These are phyloP conservation scores for Pachyuromys duprasi DNA, from an alignment of 2,797 vertebrate species.

Conservation along the genomic window DNA sequence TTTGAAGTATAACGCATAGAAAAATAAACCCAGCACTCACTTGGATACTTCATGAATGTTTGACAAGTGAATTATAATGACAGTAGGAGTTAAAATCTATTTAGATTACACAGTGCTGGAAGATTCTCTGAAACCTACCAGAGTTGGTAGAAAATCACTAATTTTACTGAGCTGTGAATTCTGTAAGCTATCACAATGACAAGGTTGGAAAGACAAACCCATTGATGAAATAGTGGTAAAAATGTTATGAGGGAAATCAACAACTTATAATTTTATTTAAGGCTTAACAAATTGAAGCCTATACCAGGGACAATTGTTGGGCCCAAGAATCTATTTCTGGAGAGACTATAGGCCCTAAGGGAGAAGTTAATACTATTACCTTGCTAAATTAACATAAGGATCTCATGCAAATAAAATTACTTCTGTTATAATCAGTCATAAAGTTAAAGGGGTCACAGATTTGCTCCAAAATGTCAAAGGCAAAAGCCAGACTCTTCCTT, in stretches of 20 bases:
- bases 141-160: not conserved
- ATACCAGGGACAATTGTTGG: not conserved
- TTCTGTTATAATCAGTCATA: not conserved
- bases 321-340: not conserved
- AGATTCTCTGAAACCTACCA: not conserved
- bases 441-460: not conserved
- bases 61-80: not conserved
- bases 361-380: not conserved
- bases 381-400: not conserved
- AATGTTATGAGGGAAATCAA: not conserved
- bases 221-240: not conserved
- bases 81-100: not conserved
- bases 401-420: not conserved
- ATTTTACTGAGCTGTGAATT: not conserved
- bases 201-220: not conserved
- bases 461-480: not conserved
- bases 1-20: not conserved
- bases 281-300: not conserved
- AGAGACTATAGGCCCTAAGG: not conserved
- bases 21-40: not conserved
- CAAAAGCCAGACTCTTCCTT: too few species aligned
- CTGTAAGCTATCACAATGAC: not conserved
- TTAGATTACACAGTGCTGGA: not conserved
- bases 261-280: not conserved
- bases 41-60: not conserved